Base-by-base conservation (phyloP, 2,797 vertebrate species). In the Danio kyathit region DNA sequence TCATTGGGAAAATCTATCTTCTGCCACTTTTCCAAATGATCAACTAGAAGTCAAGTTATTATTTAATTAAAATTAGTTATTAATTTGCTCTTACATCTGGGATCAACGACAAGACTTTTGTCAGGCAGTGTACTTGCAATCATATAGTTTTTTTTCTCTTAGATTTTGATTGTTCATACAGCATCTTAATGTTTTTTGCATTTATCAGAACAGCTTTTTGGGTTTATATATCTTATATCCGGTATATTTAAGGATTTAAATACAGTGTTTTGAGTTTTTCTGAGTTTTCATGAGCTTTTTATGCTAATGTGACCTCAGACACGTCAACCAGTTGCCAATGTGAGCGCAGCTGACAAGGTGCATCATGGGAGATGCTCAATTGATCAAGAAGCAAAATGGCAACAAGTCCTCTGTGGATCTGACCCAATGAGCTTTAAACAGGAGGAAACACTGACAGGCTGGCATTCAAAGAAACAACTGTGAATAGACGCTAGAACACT, bases 301-400 rank as follows among this genome's bases (percentile, higher is more conserved):
- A 92, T 93, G 92, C 88, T 92, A 92, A 92, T 92, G 84, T 85
- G 87, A 90, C 84, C 69, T 81, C 88, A 87, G 89, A 88, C 90
- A 88, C 84, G 89, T 88, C 87, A 84, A 89, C 86, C 90, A 88
- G 89, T 90, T 88, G 87, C 87, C 87, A 90, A 90, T 92, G 89
- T 87, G 84, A 88, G 29, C 29, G 84, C 80, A 90, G 86, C 87
- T 92, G 93, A 93, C 92, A 93, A 91, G 87, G 87, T 88, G 89
- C 86, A 91, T 91, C 91, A 90, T 88, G 90, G 87, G 89, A 92
- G 91, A 91, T 91, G 89, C 90, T 90, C 90, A 90, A 93, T 92
- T 91, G 91, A 94, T 93, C 89, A 90, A 92, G n/a, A 80, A 54
- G 48, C 76, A 80, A 74, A 83, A 81, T 81, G 81, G 74, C 74